phyloP scores from a whole-genome alignment of 2,888 invertebrate genomes.

The Eulithis testata region DNA sequence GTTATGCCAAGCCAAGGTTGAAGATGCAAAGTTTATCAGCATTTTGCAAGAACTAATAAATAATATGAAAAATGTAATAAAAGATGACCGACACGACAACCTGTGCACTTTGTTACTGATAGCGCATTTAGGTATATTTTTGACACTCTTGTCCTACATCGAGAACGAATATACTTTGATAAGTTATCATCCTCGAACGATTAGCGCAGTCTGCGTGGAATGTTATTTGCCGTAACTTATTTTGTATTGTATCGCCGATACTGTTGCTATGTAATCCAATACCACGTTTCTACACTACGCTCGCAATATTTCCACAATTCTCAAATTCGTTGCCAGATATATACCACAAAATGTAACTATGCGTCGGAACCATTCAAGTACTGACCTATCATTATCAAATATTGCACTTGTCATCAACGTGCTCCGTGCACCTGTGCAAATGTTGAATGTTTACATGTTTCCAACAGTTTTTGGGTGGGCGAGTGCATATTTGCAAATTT shows the following conservation, averaged over 20 bases:
- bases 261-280: constrained; percentile 12
- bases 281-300: too few relatives aligned
- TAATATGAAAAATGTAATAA: constrained; percentile 54
- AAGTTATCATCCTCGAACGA: constrained; percentile 57
- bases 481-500: constrained; percentile 73
- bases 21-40: constrained; percentile 14
- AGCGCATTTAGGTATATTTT: constrained; percentile 37
- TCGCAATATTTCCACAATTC: too few relatives aligned
- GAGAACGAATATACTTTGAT: constrained; percentile 69
- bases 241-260: background rate
- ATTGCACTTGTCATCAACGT: constrained; percentile 63
- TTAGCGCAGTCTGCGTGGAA: constrained; percentile 43
- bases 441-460: constrained; percentile 63
- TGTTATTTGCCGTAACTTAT: constrained; percentile 10
- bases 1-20: background rate
- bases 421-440: constrained; percentile 72
- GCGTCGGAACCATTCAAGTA: constrained; percentile 42
- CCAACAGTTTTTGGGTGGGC: constrained; percentile 63
- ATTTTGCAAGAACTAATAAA: constrained; percentile 20
- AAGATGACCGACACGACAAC: constrained; percentile 71
- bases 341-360: background rate
- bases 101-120: constrained; percentile 50
- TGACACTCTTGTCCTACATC: constrained; percentile 58
- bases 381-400: constrained; percentile 48
- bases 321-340: background rate